These are phyloP conservation scores for Piezodorus guildinii DNA, from an alignment of 1,140 invertebrate genomes.

Conservation along the genomic window DNA sequence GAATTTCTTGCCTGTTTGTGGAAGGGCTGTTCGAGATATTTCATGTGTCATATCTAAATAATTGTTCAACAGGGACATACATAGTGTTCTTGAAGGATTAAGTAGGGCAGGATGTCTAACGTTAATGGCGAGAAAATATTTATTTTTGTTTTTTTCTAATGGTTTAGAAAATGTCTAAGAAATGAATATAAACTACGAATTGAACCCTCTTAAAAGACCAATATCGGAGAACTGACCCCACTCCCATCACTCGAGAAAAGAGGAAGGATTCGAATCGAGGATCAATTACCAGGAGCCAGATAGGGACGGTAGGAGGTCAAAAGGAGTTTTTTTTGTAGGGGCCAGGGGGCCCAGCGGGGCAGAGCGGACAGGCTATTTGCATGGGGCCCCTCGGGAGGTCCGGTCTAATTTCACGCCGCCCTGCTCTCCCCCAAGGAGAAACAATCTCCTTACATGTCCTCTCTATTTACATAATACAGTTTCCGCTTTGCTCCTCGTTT, in stretches of 20 bases:
- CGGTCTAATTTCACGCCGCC: conserved; percentile 6
- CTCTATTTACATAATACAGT: conserved; percentile 7
- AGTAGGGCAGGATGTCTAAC: too few relatives aligned
- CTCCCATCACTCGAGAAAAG: neutral
- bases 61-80: too few relatives aligned
- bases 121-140: too few relatives aligned
- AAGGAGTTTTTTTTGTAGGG: neutral
- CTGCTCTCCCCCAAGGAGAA: conserved; percentile 1
- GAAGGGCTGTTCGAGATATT: too few relatives aligned
- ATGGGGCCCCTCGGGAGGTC: neutral
- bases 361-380: conserved; percentile 1
- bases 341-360: neutral
- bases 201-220: too few relatives aligned
- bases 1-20: too few relatives aligned
- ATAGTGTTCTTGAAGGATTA: too few relatives aligned
- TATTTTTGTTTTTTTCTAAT: too few relatives aligned
- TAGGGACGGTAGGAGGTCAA: neutral
- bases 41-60: too few relatives aligned
- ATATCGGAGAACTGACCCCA: neutral
- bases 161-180: too few relatives aligned
- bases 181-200: too few relatives aligned
- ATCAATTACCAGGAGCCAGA: conserved; percentile 3
- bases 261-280: neutral
- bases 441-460: conserved; percentile 5
- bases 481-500: conserved; percentile 4